These are phyloP conservation scores for Lacerta agilis DNA, from an alignment of 2,797 vertebrate genomes.

Conservation along the genomic window DNA sequence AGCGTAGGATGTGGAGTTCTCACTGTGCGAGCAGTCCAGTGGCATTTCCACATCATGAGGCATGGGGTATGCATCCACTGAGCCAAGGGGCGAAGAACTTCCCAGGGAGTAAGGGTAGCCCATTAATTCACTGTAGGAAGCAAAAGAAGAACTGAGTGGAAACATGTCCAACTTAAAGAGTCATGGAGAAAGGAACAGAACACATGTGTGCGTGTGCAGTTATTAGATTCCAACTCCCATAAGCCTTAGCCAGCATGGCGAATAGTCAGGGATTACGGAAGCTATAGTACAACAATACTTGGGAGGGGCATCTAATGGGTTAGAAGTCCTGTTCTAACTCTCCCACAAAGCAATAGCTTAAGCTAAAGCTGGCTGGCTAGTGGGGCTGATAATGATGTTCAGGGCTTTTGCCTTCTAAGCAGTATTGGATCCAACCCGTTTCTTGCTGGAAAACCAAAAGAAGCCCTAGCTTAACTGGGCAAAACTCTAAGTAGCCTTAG, in stretches of 20 bases:
- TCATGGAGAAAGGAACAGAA: too few species aligned
- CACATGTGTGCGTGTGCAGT: too few species aligned
- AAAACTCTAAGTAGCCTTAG: background rate
- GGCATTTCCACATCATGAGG: slow-evolving; percentile 45
- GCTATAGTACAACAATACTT: background rate
- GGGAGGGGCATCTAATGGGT: background rate
- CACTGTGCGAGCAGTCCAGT: background rate
- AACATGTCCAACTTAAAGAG: background rate
- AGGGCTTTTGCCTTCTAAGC: background rate
- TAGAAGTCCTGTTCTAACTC: background rate
- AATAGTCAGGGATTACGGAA: background rate
- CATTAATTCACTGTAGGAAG: slow-evolving; percentile 38
- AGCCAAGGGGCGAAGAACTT: background rate
- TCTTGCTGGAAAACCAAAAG: background rate
- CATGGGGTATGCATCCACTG: background rate
- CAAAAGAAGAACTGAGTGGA: background rate
- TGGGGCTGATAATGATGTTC: background rate
- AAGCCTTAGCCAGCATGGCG: background rate
- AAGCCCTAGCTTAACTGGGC: background rate
- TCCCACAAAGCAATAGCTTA: background rate
- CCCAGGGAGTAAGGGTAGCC: background rate
- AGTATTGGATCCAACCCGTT: background rate
- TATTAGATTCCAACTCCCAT: background rate
- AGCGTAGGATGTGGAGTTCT: rapidly evolving
- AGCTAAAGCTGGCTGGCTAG: background rate